Base-by-base conservation (phyloP, 2,113 vertebrate species). In the Progne subis region DNA sequence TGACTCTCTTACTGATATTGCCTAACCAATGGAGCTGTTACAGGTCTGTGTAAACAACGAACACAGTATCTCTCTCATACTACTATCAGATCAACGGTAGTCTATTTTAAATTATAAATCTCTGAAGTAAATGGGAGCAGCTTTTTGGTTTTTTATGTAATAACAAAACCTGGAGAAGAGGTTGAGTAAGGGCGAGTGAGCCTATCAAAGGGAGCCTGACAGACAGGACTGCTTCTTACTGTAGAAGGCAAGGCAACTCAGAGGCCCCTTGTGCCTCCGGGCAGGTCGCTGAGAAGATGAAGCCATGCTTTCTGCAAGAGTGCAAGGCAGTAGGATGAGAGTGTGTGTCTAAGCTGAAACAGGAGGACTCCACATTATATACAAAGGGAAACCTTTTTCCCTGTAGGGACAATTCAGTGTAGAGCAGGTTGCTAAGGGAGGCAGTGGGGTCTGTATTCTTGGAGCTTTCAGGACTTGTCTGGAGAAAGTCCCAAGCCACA, bases 11-110 rank as follows among this genome's bases (percentile, higher is more conserved):
- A n/a, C 25, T 71, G 24, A 49, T 25, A 31, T 4, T 61, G 16
- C 23, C 52, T 60, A 53, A 41, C 32, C 44, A 75, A 5, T 12
- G 18, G 41, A 77, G 12, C 16, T 75, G 18, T 37, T 72, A 34
- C 2, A 29, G 5, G 19, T 76, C 64, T 0, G 0, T 41, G 12
- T 32, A 79, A 82, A 24, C 49, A 67, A 39, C 1, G 20, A 85
- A 90, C 15, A 71, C 9, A 72, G 17, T 14, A 17, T 41, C 4
- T 60, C 31, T 46, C 14, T 88, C 25, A 32, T 56, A 47, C 52
- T 60, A 31, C 9, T 12, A 50, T 61, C 18, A 52, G 57, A 82
- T 50, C 37, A 69, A 15, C 12, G 52, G 31, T 26, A 37, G 3
- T 25, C 71, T 53, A 28, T 69, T 90, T 90, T 31, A 68, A 55